Percentiles rank a stretch among this genome's conserved stretches.
These are phyloP conservation scores for Ruditapes philippinarum DNA, from an alignment of 1,140 invertebrate species.

Conservation along the genomic window DNA sequence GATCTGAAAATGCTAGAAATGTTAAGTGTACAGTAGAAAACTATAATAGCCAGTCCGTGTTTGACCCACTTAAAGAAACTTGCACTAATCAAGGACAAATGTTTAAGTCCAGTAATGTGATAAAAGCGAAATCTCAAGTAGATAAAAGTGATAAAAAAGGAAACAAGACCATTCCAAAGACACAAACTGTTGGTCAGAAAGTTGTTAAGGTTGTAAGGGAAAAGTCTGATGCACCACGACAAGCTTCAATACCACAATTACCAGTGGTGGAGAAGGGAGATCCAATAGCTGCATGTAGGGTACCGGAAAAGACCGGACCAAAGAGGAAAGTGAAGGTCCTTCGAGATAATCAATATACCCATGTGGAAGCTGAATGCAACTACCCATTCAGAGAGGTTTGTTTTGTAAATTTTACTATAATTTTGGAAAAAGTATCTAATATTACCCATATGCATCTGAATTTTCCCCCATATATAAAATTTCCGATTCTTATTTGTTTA, in stretches of 20 bases:
- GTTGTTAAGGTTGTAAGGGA: constrained; percentile 38
- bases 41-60: neutral
- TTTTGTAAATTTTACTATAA: no score
- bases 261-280: neutral
- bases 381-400: constrained; percentile 75
- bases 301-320: constrained; percentile 1
- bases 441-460: no score
- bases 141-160: neutral
- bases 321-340: constrained; percentile 73
- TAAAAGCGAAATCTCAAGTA: constrained; percentile 2
- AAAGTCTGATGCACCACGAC: neutral
- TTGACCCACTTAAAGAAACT: neutral
- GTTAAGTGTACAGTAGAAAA: constrained; percentile 64
- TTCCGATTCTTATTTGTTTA: no score
- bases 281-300: constrained; percentile 40
- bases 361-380: constrained; percentile 71
- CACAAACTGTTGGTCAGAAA: constrained; percentile 11
- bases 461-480: no score
- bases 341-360: constrained; percentile 74
- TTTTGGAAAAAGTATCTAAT: no score
- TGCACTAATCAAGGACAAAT: neutral
- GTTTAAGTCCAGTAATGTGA: constrained; percentile 24
- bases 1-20: constrained; percentile 35
- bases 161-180: constrained; percentile 14
- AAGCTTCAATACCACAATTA: constrained; percentile 28